phyloP scores from a whole-genome alignment of 2,797 vertebrate species.

The Borostomias antarcticus region DNA sequence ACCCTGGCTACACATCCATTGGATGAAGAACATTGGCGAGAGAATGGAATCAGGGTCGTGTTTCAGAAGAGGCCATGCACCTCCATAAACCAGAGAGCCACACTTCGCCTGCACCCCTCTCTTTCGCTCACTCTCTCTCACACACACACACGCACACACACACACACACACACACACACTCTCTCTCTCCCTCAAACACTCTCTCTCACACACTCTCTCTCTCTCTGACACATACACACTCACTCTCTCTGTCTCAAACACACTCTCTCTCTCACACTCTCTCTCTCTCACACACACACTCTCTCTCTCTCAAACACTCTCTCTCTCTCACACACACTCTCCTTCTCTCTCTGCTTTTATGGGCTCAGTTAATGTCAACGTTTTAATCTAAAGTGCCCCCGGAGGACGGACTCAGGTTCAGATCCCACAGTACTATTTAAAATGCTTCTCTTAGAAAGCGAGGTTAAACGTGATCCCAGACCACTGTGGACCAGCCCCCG shows the following conservation, averaged over 20 bases:
- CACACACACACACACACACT: no score
- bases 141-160: no score
- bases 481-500: slow-evolving; percentile 52
- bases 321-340: neutral
- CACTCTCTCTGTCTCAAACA: no score
- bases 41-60: slow-evolving; percentile 59
- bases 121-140: slow-evolving; percentile 7
- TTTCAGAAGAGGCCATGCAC: slow-evolving; percentile 56
- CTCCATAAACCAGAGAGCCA: slow-evolving; percentile 69
- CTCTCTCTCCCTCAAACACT: no score
- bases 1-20: slow-evolving; percentile 52
- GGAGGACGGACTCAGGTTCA: slow-evolving; percentile 66
- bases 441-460: slow-evolving; percentile 59
- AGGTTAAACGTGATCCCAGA: slow-evolving; percentile 48
- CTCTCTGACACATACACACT: no score
- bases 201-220: neutral
- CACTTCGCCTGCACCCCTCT: slow-evolving; percentile 1
- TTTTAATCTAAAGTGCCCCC: slow-evolving; percentile 69
- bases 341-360: slow-evolving; percentile 65
- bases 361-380: slow-evolving; percentile 72
- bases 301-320: no score
- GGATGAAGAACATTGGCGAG: slow-evolving; percentile 42
- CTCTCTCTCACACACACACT: no score
- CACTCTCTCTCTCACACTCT: neutral
- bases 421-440: slow-evolving; percentile 65